Evolutionary conservation across 2,888 invertebrate genomes (phyloP).

Genomic region (Galerucella calmariensis): DNA sequence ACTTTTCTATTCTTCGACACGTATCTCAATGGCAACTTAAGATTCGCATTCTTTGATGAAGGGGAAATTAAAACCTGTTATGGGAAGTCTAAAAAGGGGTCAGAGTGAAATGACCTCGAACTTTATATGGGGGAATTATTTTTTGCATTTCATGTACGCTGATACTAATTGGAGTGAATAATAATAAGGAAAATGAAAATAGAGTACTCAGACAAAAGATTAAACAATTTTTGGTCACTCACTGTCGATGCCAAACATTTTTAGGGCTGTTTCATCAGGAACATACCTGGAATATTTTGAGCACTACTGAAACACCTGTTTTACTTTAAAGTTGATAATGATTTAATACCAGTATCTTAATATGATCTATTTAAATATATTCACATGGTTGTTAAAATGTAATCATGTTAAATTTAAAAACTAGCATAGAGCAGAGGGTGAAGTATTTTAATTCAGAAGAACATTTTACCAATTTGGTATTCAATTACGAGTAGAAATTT

Average conservation of each 20-base stretch:
- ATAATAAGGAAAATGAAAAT: neutral
- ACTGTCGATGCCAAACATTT: too few relatives aligned
- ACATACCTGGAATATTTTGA: neutral
- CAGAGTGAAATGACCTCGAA: conserved; percentile 24
- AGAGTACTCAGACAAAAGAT: neutral
- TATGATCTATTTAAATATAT: neutral
- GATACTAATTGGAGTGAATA: conserved; percentile 26
- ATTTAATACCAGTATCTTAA: neutral
- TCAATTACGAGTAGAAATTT: conserved; percentile 56
- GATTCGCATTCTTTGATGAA: conserved; percentile 40
- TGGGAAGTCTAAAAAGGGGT: conserved; percentile 27
- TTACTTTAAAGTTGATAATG: neutral
- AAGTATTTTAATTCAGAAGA: conserved; percentile 51
- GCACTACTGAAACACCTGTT: neutral
- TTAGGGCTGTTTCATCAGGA: too few relatives aligned
- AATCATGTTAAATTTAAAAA: conserved; percentile 36
- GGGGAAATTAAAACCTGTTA: conserved; percentile 38
- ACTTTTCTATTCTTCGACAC: conserved; percentile 50
- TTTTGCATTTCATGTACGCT: conserved; percentile 17
- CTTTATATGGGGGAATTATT: conserved; percentile 19
- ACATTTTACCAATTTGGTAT: conserved; percentile 57
- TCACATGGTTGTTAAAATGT: conserved; percentile 17
- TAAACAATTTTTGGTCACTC: too few relatives aligned
- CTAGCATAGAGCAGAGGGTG: conserved; percentile 31
- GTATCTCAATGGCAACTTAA: conserved; percentile 45